These are phyloP conservation scores for Nemurella pictetii DNA, from an alignment of 2,888 invertebrate species.

Conservation along the genomic window DNA sequence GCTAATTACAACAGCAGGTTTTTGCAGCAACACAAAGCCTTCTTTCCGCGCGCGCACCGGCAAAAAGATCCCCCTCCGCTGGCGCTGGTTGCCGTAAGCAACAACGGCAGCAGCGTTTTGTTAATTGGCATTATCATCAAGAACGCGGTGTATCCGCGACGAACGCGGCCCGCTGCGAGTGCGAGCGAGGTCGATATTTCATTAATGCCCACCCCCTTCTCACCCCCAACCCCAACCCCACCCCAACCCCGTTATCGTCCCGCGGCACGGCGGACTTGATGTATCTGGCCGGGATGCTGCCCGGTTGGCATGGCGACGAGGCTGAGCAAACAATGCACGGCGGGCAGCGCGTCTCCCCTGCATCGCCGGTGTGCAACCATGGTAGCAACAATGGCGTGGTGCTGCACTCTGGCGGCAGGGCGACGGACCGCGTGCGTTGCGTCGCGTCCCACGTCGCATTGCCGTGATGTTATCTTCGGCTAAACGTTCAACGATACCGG, in stretches of 20 bases:
- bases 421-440: background rate
- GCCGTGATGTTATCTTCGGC: no score
- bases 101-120: background rate
- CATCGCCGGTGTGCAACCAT: background rate
- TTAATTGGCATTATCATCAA: background rate
- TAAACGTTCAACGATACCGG: no score
- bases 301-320: background rate
- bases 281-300: background rate
- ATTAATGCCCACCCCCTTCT: background rate
- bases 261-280: background rate
- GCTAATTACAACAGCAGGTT: background rate
- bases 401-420: background rate
- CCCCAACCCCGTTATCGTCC: no score
- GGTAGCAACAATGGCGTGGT: background rate
- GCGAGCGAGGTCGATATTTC: background rate
- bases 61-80: background rate
- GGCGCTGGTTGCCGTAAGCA: background rate
- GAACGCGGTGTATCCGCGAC: background rate
- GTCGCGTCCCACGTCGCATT: no score
- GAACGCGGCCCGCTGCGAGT: background rate
- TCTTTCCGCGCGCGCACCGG: background rate
- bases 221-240: no score
- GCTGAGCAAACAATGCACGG: background rate
- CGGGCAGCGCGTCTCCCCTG: background rate
- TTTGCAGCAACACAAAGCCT: no score